Conservation (phyloP, 37 sponge, comb jelly and placozoan species). For the Tethya wilhelma region DNA sequence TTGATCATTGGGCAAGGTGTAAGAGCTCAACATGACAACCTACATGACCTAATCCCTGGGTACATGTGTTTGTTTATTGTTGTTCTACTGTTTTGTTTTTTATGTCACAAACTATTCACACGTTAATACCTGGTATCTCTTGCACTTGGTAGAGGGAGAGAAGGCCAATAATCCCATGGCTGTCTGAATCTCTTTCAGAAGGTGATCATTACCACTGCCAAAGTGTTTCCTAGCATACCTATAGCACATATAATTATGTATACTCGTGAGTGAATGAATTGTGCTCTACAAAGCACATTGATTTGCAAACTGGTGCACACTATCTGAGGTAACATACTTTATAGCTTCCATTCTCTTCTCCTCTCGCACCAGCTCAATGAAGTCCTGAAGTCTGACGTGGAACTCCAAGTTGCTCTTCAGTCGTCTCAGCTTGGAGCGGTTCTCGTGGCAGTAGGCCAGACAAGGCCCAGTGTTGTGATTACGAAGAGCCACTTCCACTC, state of each 20-base stretch:
- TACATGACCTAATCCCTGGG: too few relatives aligned
- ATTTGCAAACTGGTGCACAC: not conserved
- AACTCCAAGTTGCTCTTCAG: conserved; percentile 95
- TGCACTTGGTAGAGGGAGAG: conserved; percentile 57
- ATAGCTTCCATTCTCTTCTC: conserved; percentile 83
- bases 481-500: conserved; percentile 81
- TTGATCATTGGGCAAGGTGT: too few relatives aligned
- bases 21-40: too few relatives aligned
- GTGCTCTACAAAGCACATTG: not conserved
- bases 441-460: conserved; percentile 92
- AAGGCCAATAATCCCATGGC: conserved; percentile 96
- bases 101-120: too few relatives aligned
- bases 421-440: conserved; percentile 88
- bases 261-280: not conserved
- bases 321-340: conserved; percentile 50
- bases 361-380: conserved; percentile 86
- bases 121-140: conserved; percentile 74
- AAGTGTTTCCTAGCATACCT: conserved; percentile 92
- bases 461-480: conserved; percentile 87
- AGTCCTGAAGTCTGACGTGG: conserved; percentile 86
- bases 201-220: conserved; percentile 37
- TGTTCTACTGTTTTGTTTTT: too few relatives aligned
- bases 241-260: not conserved
- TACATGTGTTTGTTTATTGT: too few relatives aligned
- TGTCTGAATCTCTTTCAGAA: conserved; percentile 69